Evolutionary conservation across 2,888 invertebrate species (phyloP), one percentile per base, ranked within the genome.

Genomic region (Colostygia pectinataria): DNA sequence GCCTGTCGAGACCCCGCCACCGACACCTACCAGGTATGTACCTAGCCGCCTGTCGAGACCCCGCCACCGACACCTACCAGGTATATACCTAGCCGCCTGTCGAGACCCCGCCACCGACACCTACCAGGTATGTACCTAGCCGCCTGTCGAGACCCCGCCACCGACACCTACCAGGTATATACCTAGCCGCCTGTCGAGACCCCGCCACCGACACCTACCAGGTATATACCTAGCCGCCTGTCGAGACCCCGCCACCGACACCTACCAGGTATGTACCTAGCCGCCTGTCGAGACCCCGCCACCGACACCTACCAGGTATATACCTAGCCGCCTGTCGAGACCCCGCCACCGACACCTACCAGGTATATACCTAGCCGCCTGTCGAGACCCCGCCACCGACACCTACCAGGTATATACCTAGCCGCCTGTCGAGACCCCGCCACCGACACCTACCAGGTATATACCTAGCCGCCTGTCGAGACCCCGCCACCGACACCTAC

Each of bases 101-200:
- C 97, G 97, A 78, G 98, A 99, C 77, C 92, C 93, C 7, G 94
- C 95, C 42, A 93, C 94, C 68, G 99, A 99, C 71, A 95, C 97
- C 75, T 99, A 95, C 90, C 99, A 99, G 49, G 49, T 49, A 27
- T n/a, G 8, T n/a, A 12, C 40, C 91, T 99, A 50, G 91, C 99
- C 41, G 99, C 97, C 0, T 98, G 98, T 77, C 97, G 97, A 79
- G 98, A 99, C 77, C 92, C 93, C 7, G 94, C 95, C 42, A 93
- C 93, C 68, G 99, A n/a, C n/a, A n/a, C n/a, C n/a, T n/a, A n/a
- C n/a, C n/a, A n/a, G n/a, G n/a, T n/a, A n/a, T n/a, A n/a, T n/a
- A n/a, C 82, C 91, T 99, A 49, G 91, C 99, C 41, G 99, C 97
- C 0, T 98, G 98, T 77, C 97, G 97, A 78, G 98, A 99, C 77